Evolutionary conservation across 2,113 vertebrate genomes (phyloP).

Genomic region (Enhydra lutris): DNA sequence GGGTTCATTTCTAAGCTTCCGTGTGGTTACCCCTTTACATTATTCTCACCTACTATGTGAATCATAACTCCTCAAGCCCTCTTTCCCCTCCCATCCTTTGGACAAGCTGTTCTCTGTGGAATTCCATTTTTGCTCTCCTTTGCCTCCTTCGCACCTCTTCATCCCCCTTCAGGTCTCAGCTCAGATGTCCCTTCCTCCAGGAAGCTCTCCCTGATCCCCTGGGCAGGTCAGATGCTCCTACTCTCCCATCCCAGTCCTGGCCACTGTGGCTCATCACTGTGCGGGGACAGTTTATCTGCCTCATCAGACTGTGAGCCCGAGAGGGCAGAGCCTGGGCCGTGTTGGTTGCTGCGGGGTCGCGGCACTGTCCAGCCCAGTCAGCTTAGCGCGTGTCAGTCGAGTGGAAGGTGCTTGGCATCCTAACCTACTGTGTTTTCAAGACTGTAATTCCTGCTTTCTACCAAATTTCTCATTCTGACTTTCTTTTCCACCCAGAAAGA

Average conservation of each 20-base stretch:
- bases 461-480: background rate
- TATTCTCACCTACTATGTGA: background rate
- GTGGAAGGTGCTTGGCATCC: background rate
- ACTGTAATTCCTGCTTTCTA: background rate
- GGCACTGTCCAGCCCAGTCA: accelerated
- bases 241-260: background rate
- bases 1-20: background rate
- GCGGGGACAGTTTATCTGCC: background rate
- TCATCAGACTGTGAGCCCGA: background rate
- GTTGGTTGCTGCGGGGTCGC: background rate
- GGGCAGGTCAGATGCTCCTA: background rate
- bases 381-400: background rate
- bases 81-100: background rate
- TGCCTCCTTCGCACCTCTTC: background rate
- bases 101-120: background rate
- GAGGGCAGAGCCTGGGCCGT: background rate
- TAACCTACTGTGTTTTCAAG: background rate
- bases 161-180: background rate
- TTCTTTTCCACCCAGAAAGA: conserved; percentile 85
- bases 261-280: background rate
- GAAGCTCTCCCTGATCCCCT: background rate
- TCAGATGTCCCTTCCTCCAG: background rate
- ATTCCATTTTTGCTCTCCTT: background rate
- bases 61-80: background rate
- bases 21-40: background rate